A percentile compares a stretch with the other conserved stretches of the same genome.
Conservation (phyloP, 2,797 vertebrate genomes). For the Pantherophis alleghaniensis region DNA sequence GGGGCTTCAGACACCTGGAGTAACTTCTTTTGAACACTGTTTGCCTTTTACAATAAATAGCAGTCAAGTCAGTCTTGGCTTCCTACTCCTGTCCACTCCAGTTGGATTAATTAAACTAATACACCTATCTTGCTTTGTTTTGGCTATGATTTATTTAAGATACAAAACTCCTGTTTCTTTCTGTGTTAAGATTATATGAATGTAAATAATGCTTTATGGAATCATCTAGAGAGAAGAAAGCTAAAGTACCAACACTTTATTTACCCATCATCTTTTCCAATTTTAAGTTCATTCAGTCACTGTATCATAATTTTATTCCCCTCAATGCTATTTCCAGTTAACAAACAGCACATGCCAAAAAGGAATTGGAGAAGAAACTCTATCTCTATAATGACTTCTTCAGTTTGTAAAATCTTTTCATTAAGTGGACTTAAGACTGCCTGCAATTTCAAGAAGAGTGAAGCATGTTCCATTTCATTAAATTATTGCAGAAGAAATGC, state of each 20-base stretch:
- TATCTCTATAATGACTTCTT: not conserved
- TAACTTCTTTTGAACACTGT: not conserved
- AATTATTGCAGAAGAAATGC: not conserved
- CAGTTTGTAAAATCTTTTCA: not conserved
- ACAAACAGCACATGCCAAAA: not conserved
- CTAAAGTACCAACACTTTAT: not conserved
- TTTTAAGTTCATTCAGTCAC: not conserved
- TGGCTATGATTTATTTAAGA: not conserved
- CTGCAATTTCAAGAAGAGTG: not conserved
- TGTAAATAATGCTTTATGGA: not conserved
- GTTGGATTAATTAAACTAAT: not conserved
- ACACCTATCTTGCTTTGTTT: not conserved
- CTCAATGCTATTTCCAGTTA: not conserved
- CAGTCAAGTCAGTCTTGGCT: not conserved
- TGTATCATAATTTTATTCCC: not conserved
- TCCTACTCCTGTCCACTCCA: not conserved
- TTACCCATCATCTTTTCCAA: not conserved
- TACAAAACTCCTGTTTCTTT: not conserved
- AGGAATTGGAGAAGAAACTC: not conserved
- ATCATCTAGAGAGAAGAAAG: not conserved
- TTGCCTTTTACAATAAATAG: not conserved
- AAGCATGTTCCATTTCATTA: not conserved
- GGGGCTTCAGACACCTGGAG: not conserved
- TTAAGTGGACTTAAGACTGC: not conserved
- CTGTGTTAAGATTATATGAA: not conserved